Percentiles rank a stretch among this genome's conserved stretches.
phyloP scores from a whole-genome alignment of 37 sponge, comb jelly and placozoan genomes.

The Ianthella basta region DNA sequence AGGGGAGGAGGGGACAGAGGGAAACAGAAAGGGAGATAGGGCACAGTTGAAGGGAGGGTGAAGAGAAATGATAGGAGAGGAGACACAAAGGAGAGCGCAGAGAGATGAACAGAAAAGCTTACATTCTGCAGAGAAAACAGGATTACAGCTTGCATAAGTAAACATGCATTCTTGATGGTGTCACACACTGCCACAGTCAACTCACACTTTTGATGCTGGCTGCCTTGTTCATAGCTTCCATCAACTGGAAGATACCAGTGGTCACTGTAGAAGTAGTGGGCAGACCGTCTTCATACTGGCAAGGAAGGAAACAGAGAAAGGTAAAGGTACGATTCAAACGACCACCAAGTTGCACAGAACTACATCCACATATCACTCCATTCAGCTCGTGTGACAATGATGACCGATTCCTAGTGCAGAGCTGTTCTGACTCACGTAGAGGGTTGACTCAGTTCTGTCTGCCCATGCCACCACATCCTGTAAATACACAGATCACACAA shows the following conservation, averaged over 20 bases:
- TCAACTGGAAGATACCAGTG: constrained; percentile 52
- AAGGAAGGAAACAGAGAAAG: background rate
- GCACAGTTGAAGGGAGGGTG: background rate
- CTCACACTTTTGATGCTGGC: constrained; percentile 53
- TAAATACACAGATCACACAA: background rate
- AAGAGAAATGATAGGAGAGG: too few species aligned
- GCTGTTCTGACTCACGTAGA: constrained; percentile 60
- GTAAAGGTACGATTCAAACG: background rate
- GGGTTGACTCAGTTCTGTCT: constrained; percentile 62
- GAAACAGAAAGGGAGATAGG: background rate
- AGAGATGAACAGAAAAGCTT: too few species aligned
- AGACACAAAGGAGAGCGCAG: too few species aligned
- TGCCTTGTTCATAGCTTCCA: constrained; percentile 9
- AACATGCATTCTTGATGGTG: too few species aligned
- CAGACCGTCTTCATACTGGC: constrained; percentile 60
- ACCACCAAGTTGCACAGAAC: background rate
- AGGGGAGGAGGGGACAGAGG: background rate
- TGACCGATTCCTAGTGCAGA: background rate
- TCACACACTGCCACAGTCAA: too few species aligned
- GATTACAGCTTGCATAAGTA: too few species aligned
- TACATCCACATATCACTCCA: background rate
- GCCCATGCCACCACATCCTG: constrained; percentile 74
- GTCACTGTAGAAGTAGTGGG: constrained; percentile 53
- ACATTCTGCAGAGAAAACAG: too few species aligned
- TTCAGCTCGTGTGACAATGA: background rate